phyloP scores from a whole-genome alignment of 2,113 vertebrate species.

The Brevimyrus niger region DNA sequence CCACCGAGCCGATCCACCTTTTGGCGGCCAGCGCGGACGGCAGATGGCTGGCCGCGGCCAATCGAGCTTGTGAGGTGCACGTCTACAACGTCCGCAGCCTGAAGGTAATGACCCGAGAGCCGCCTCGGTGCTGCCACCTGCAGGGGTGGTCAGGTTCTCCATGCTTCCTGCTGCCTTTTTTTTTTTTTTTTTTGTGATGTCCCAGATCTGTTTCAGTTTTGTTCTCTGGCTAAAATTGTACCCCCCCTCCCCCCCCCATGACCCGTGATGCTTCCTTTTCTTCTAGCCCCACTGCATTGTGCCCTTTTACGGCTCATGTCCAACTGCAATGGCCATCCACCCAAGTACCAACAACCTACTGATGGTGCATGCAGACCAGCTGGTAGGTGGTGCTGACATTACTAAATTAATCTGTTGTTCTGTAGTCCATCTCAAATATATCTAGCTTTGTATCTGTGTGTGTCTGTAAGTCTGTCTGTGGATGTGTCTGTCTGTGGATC shows the following conservation, averaged over 20 bases:
- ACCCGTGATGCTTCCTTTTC: not conserved
- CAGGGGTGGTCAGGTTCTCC: not conserved
- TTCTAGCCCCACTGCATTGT: conserved; percentile 72
- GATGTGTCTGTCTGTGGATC: not conserved
- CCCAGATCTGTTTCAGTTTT: not conserved
- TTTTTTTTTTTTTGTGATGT: not conserved
- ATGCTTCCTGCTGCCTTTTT: not conserved
- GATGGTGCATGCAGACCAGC: conserved; percentile 78
- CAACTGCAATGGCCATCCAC: conserved; percentile 77
- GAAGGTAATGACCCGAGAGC: conserved; percentile 57
- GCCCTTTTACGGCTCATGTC: conserved; percentile 72
- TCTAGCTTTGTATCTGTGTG: not conserved
- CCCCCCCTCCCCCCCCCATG: no score
- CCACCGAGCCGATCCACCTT: conserved; percentile 64
- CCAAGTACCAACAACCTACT: conserved; percentile 73
- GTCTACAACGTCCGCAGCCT: conserved; percentile 66
- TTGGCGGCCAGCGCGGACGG: conserved; percentile 71
- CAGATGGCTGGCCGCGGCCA: conserved; percentile 72
- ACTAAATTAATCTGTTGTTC: not conserved
- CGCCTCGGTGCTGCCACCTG: not conserved
- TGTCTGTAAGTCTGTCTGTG: not conserved
- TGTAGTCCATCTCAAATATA: not conserved
- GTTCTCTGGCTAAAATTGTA: not conserved
- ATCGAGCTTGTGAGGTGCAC: conserved; percentile 63
- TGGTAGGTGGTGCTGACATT: conserved; percentile 57